A percentile compares a stretch with the other conserved stretches of the same genome.
phyloP scores from a whole-genome alignment of 2,888 invertebrate species.

The Ametastegia equiseti region DNA sequence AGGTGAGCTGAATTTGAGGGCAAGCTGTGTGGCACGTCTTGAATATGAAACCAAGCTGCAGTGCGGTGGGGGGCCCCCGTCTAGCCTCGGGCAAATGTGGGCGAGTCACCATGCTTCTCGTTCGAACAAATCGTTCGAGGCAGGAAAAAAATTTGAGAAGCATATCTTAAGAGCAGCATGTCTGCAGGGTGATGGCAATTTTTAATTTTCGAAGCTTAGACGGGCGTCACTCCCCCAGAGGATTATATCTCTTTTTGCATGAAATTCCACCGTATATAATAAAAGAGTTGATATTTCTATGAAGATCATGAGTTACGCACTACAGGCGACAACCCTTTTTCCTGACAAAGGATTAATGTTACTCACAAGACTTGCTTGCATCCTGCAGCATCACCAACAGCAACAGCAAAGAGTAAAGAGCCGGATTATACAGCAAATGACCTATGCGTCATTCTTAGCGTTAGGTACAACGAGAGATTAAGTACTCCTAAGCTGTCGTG shows the following conservation, averaged over 20 bases:
- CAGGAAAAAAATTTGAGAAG: slow-evolving; percentile 26
- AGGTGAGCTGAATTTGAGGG: slow-evolving; percentile 43
- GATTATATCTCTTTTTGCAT: slow-evolving; percentile 26
- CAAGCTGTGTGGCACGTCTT: slow-evolving; percentile 32
- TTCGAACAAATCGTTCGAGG: slow-evolving; percentile 24
- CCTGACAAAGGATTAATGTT: slow-evolving; percentile 43
- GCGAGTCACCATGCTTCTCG: slow-evolving; percentile 12
- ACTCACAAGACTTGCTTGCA: neutral
- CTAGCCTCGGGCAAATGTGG: slow-evolving; percentile 19
- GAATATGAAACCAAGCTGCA: slow-evolving; percentile 41
- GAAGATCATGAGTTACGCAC: slow-evolving; percentile 1
- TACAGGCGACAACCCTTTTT: slow-evolving; percentile 14
- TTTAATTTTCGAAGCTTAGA: slow-evolving; percentile 26
- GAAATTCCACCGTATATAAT: slow-evolving; percentile 2
- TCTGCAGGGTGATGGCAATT: slow-evolving; percentile 26
- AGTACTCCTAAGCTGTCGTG: slow-evolving; percentile 1
- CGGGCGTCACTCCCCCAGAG: slow-evolving; percentile 28
- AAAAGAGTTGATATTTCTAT: slow-evolving; percentile 9
- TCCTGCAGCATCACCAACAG: too few relatives aligned
- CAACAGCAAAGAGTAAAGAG: slow-evolving; percentile 37
- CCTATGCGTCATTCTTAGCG: slow-evolving; percentile 44
- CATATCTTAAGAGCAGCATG: neutral
- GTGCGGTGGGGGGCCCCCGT: neutral
- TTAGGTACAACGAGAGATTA: slow-evolving; percentile 27
- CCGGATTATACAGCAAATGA: slow-evolving; percentile 39